These are phyloP conservation scores for Oikopleura vanhoeffeni DNA, from an alignment of 23 tunicate genomes.

Conservation along the genomic window DNA sequence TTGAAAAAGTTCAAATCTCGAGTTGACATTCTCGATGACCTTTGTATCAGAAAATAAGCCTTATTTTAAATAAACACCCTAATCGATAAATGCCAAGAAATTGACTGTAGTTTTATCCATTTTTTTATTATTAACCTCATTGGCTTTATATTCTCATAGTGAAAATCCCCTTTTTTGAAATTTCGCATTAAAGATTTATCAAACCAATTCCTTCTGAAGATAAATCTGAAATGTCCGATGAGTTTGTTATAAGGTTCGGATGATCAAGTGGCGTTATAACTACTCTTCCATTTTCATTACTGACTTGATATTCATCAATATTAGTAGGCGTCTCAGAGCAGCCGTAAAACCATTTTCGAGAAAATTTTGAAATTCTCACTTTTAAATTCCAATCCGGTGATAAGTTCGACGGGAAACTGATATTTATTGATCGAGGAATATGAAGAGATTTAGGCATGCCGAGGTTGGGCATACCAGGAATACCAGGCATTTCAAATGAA, in stretches of 20 bases:
- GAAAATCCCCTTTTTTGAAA: background rate
- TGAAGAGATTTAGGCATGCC: background rate
- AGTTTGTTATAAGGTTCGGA: too few species aligned
- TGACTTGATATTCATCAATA: background rate
- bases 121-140: too few species aligned
- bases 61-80: too few species aligned
- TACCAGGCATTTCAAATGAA: background rate
- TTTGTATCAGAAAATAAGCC: too few species aligned
- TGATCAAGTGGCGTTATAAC: conserved; percentile 7
- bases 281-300: background rate
- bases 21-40: too few species aligned
- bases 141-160: too few species aligned
- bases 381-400: conserved; percentile 6
- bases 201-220: too few species aligned
- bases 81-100: too few species aligned
- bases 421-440: background rate
- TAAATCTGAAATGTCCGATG: too few species aligned
- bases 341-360: conserved; percentile 14
- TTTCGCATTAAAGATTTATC: too few species aligned
- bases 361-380: conserved; percentile 5
- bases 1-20: too few species aligned
- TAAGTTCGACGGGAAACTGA: background rate
- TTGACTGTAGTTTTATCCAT: too few species aligned
- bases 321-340: background rate
- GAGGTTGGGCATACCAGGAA: background rate